Evolutionary conservation across 2,113 vertebrate species (phyloP).

Genomic region (Nothocercus julius): DNA sequence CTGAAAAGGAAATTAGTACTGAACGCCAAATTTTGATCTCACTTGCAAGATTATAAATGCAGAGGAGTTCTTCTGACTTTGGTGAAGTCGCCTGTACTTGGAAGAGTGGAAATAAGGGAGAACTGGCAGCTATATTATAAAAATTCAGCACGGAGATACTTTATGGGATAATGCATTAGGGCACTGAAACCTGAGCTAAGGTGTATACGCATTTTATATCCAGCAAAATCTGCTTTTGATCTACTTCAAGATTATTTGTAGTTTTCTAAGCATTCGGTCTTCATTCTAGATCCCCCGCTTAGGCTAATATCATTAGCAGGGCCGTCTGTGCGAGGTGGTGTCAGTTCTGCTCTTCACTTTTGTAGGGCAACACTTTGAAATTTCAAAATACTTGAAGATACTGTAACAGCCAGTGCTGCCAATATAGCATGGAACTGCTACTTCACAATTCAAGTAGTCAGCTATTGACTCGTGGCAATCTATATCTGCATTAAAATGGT

Average conservation of each 20-base stretch:
- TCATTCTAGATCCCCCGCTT: conserved; percentile 3
- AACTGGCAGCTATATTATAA: background rate
- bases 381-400: conserved; percentile 74
- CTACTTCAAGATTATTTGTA: conserved; percentile 12
- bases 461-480: conserved; percentile 85
- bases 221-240: background rate
- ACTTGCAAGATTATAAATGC: background rate
- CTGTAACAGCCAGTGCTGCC: conserved; percentile 75
- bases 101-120: background rate
- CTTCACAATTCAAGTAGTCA: conserved; percentile 84
- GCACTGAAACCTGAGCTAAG: background rate
- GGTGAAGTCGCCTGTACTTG: conserved; percentile 13
- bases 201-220: accelerated
- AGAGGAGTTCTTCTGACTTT: background rate
- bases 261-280: background rate
- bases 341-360: conserved; percentile 51
- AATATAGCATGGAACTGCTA: conserved; percentile 71
- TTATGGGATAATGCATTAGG: background rate
- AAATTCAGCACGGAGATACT: background rate
- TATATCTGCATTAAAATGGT: conserved; percentile 87
- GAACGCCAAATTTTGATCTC: conserved; percentile 7
- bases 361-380: conserved; percentile 71
- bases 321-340: conserved; percentile 21
- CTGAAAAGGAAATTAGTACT: conserved; percentile 2
- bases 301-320: conserved; percentile 48